Conservation (phyloP, 2,797 vertebrate genomes). For the Salmo trutta region DNA sequence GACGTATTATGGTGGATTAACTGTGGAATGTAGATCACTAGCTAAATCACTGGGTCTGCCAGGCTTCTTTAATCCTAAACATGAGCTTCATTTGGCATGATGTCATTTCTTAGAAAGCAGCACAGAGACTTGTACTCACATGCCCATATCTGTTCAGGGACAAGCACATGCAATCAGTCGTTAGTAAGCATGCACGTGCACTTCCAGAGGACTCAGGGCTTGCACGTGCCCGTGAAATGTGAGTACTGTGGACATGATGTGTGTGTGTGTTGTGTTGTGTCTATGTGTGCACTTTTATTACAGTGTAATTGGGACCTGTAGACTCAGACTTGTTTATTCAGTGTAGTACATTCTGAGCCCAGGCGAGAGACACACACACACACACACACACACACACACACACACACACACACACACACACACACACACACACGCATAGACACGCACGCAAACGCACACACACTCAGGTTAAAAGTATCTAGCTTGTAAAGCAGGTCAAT, state of each 20-base stretch:
- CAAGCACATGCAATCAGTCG: not conserved
- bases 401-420: too few species aligned
- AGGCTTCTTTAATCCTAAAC: not conserved
- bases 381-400: not conserved
- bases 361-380: constrained; percentile 32
- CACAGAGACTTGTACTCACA: not conserved
- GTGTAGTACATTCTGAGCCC: constrained; percentile 62
- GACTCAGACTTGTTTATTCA: constrained; percentile 75
- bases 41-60: not conserved
- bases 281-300: constrained; percentile 73
- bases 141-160: not conserved
- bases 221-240: not conserved
- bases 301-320: constrained; percentile 72
- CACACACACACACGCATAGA: too few species aligned
- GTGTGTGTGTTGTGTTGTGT: constrained; percentile 51
- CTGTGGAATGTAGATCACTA: not conserved
- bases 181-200: not conserved
- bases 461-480: too few species aligned
- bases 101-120: not conserved
- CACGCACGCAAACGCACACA: too few species aligned
- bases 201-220: not conserved
- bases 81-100: not conserved
- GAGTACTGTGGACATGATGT: constrained; percentile 5
- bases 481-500: not conserved
- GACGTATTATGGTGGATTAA: not conserved